Evolutionary conservation across 2,113 vertebrate species (phyloP), one percentile per base, ranked within the genome.

Genomic region (Thalassoma bifasciatum): DNA sequence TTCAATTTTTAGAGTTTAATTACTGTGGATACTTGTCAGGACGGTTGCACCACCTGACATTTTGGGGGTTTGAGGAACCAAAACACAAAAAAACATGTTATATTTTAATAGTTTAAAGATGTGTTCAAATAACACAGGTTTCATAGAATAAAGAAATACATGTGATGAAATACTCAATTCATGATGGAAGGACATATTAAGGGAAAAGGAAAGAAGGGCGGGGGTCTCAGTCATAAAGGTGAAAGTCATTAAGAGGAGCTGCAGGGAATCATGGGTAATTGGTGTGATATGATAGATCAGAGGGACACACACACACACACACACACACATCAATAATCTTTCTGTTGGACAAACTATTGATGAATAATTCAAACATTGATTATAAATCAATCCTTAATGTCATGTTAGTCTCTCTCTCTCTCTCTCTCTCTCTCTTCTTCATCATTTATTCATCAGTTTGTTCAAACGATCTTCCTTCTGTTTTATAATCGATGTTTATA

Each of bases 261-360:
- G 59, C 76, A 87, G 87, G 92, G 90, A 63, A 75, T 87, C 56
- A 59, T 65, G 69, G 77, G 83, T 92, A 92, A 92, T 93, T 92
- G 89, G 83, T 82, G 56, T 75, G 76, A 75, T 64, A 58, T 65
- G 38, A 64, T 79, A 81, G 51, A 51, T 72, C 21, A 84, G 44
- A 5, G 30, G 30, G 30, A 3, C 3, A 30, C 30, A 30, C 30
- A 30, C 30, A 30, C 30, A 30, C 30, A 4, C 30, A 3, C 30
- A 4, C 30, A 4, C 30, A 4, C 30, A 30, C 30, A 30, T 30
- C 30, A 30, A 30, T 30, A 30, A 6, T 1, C 5, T 19, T 47
- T 17, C 4, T 30, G 38, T 1, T 17, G 67, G 51, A 66, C 37
- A 57, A 23, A 57, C 65, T 70, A 72, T 82, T 86, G 69, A 84